Percentiles rank a stretch among this genome's conserved stretches.
Evolutionary conservation across 2,888 invertebrate species (phyloP).

Genomic region (Tortricodes alternella): DNA sequence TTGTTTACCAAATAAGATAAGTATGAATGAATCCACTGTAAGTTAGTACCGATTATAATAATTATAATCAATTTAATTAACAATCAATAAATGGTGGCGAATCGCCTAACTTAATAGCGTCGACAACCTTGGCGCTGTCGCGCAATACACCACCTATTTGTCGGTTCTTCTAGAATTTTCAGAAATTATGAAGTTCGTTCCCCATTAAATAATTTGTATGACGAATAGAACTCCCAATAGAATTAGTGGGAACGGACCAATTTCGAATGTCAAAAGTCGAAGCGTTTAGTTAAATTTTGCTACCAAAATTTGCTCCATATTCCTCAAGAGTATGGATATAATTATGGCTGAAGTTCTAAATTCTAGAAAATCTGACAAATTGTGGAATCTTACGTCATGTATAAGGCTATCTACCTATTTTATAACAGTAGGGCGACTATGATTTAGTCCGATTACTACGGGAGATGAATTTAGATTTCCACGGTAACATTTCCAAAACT

Average conservation of each 20-base stretch:
- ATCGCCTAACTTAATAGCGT: constrained; percentile 79
- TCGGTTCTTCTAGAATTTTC: neutral
- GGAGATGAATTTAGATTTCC: too few relatives aligned
- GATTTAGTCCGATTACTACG: neutral
- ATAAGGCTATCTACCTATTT: constrained; percentile 10
- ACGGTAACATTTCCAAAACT: too few relatives aligned
- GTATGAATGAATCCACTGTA: too few relatives aligned
- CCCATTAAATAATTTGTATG: too few relatives aligned
- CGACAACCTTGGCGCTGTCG: constrained; percentile 45
- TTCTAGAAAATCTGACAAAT: neutral
- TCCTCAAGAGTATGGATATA: constrained; percentile 8
- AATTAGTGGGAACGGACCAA: too few relatives aligned
- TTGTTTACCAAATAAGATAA: too few relatives aligned
- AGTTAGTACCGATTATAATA: neutral
- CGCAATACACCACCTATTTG: neutral
- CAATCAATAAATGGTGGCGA: constrained; percentile 52
- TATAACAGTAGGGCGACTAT: too few relatives aligned
- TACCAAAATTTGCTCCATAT: neutral
- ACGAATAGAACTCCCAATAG: too few relatives aligned
- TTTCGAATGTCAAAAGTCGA: too few relatives aligned
- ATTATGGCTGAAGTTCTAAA: constrained; percentile 1
- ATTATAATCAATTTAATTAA: constrained; percentile 1
- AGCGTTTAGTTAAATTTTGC: neutral
- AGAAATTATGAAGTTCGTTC: too few relatives aligned
- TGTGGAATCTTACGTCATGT: constrained; percentile 6